A percentile compares a stretch with the other conserved stretches of the same genome.
These are phyloP conservation scores for Patagioenas fasciata DNA, from an alignment of 2,113 vertebrate genomes.

Conservation along the genomic window DNA sequence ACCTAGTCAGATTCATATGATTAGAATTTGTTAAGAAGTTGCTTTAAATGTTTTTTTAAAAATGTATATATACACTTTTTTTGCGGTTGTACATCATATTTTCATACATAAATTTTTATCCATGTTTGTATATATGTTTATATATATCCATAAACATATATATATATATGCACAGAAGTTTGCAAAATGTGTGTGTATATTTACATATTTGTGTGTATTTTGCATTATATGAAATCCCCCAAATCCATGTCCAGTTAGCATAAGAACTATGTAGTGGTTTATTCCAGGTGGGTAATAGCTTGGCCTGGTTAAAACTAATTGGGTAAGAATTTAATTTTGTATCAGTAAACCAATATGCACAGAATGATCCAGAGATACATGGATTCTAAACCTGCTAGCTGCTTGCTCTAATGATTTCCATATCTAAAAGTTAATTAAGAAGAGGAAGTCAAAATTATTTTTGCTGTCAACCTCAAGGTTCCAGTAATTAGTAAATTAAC, in stretches of 20 bases:
- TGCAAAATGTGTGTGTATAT: not conserved
- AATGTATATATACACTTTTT: not conserved
- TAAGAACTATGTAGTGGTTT: not conserved
- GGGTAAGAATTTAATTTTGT: not conserved
- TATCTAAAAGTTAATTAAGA: not conserved
- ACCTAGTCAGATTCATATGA: not conserved
- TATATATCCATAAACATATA: not conserved
- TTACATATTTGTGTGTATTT: not conserved
- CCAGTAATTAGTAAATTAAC: slow-evolving; percentile 6
- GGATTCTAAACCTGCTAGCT: not conserved
- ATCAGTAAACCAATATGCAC: not conserved
- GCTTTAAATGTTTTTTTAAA: not conserved
- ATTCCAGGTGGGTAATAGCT: not conserved
- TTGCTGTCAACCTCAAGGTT: not conserved
- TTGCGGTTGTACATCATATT: not conserved
- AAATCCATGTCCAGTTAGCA: not conserved
- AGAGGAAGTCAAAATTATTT: not conserved
- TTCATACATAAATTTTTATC: not conserved
- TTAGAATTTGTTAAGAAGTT: not conserved
- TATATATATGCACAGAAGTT: not conserved
- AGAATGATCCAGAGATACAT: not conserved
- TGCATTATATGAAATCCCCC: not conserved
- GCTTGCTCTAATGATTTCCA: not conserved
- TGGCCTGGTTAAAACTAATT: not conserved
- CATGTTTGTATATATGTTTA: not conserved